phyloP scores from a whole-genome alignment of 2,888 invertebrate species.

The Agriopis marginaria region DNA sequence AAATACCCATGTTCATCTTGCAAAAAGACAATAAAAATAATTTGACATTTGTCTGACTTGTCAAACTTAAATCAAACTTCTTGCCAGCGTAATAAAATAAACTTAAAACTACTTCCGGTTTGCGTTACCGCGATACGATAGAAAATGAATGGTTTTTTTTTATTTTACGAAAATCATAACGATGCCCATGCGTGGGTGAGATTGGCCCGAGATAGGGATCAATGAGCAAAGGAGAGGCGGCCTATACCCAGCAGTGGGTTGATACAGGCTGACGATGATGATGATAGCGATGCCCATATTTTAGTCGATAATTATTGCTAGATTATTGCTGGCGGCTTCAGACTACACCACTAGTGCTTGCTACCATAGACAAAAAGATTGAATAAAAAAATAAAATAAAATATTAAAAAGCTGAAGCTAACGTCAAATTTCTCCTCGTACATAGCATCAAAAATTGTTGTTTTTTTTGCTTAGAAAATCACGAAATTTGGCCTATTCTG shows the following conservation, averaged over 20 bases:
- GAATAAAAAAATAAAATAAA: background rate
- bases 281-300: no score
- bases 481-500: slow-evolving; percentile 48
- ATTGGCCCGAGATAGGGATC: no score
- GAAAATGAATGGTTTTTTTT: no score
- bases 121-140: no score
- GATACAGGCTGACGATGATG: no score
- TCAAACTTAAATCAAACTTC: slow-evolving; percentile 2
- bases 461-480: slow-evolving; percentile 64
- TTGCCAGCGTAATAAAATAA: slow-evolving; percentile 39
- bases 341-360: background rate
- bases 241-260: no score
- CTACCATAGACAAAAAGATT: background rate
- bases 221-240: no score
- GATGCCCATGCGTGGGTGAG: no score
- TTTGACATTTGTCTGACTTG: slow-evolving; percentile 8
- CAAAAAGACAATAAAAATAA: slow-evolving; percentile 64
- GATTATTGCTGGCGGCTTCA: background rate
- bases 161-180: no score
- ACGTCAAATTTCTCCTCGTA: background rate
- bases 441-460: slow-evolving; percentile 77
- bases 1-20: slow-evolving; percentile 73
- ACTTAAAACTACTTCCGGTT: slow-evolving; percentile 12
- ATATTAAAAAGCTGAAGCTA: background rate
- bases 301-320: background rate